Conservation (phyloP, 2,888 invertebrate species). For the Chaetogeoica ovagalla region DNA sequence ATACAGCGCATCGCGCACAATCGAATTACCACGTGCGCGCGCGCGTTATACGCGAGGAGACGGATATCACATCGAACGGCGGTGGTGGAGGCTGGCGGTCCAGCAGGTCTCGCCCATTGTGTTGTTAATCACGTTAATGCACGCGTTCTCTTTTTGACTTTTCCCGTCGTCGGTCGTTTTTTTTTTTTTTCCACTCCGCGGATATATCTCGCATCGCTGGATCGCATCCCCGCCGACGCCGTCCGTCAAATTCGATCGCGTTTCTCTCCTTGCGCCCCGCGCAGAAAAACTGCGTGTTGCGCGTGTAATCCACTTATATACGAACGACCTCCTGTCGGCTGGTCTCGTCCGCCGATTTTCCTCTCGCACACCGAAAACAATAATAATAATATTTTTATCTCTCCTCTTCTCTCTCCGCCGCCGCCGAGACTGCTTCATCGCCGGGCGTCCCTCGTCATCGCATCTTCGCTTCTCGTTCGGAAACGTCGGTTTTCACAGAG, state of each 20-base stretch:
- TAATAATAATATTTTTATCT: background rate
- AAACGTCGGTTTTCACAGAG: too few species aligned
- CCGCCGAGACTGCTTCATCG: too few species aligned
- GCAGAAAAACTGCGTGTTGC: slow-evolving; percentile 29
- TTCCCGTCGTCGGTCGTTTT: slow-evolving; percentile 9
- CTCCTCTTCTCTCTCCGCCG: slow-evolving; percentile 11
- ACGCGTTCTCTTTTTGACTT: slow-evolving; percentile 52
- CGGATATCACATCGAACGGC: background rate
- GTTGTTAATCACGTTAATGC: slow-evolving; percentile 53
- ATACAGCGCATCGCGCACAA: slow-evolving; percentile 15
- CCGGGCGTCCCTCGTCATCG: too few species aligned
- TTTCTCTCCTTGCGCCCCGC: background rate
- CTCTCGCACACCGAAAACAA: background rate
- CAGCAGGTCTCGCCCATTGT: slow-evolving; percentile 19
- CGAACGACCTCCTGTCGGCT: slow-evolving; percentile 47
- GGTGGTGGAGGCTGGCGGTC: background rate
- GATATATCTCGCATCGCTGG: slow-evolving; percentile 50
- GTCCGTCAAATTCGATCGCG: slow-evolving; percentile 51
- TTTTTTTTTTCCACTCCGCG: slow-evolving; percentile 46
- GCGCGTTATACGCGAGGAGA: background rate
- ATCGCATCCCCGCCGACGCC: slow-evolving; percentile 50
- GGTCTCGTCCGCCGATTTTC: background rate
- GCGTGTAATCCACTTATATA: slow-evolving; percentile 45
- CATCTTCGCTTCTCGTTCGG: too few species aligned
- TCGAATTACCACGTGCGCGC: slow-evolving; percentile 32